These are phyloP conservation scores for Sinocyclocheilus grahami DNA, from an alignment of 2,113 vertebrate genomes.

Conservation along the genomic window DNA sequence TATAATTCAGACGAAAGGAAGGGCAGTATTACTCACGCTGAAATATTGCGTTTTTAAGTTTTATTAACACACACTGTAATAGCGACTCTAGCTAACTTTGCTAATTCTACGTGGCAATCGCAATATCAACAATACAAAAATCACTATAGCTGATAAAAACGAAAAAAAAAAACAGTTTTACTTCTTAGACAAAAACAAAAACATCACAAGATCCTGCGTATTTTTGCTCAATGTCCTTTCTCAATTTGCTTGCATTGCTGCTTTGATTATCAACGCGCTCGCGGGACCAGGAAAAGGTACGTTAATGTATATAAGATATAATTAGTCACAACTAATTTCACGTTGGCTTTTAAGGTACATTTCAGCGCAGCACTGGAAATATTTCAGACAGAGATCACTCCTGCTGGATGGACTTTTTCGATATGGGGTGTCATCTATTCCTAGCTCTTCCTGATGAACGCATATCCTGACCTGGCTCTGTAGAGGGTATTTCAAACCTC, in stretches of 20 bases:
- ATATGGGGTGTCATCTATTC: slow-evolving; percentile 78
- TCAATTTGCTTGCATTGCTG: slow-evolving; percentile 49
- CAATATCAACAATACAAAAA: neutral
- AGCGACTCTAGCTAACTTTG: neutral
- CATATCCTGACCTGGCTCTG: slow-evolving; percentile 68
- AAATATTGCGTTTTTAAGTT: neutral
- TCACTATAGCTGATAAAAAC: neutral
- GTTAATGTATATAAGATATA: neutral
- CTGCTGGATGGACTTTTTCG: slow-evolving; percentile 77
- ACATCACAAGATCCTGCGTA: slow-evolving; percentile 12
- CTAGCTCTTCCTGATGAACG: slow-evolving; percentile 72
- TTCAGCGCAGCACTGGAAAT: slow-evolving; percentile 64
- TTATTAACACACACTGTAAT: neutral
- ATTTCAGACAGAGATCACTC: slow-evolving; percentile 74
- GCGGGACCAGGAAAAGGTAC: slow-evolving; percentile 67
- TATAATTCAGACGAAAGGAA: neutral
- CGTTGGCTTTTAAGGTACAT: slow-evolving; percentile 61
- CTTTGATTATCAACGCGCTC: slow-evolving; percentile 64
- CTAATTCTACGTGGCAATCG: neutral
- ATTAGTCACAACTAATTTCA: neutral
- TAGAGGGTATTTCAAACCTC: slow-evolving; percentile 66
- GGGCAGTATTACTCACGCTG: neutral
- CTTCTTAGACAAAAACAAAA: neutral
- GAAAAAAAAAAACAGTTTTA: neutral
- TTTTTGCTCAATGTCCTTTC: slow-evolving; percentile 45